A percentile compares a stretch with the other conserved stretches of the same genome.
phyloP scores from a whole-genome alignment of 1,140 invertebrate genomes.

The Drosophila micromelanica region DNA sequence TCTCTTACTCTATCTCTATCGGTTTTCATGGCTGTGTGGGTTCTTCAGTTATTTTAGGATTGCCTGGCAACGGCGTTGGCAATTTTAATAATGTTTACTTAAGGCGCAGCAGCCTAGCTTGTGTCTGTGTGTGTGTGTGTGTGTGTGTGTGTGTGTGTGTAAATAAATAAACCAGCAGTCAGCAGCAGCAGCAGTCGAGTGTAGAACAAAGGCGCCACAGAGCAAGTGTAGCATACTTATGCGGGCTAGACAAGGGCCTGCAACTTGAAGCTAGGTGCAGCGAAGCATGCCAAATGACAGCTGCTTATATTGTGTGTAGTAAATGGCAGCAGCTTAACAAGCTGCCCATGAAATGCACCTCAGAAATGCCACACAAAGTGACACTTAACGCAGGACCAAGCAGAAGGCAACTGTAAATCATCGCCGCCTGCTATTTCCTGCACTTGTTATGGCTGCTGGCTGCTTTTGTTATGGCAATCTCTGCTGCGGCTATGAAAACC shows the following conservation, averaged over 20 bases:
- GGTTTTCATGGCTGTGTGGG: conserved; percentile 20
- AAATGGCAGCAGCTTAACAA: conserved; percentile 63
- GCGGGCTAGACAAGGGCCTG: conserved; percentile 30
- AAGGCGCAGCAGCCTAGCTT: conserved; percentile 63
- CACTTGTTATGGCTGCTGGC: background rate
- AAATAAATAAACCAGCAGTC: conserved; percentile 49
- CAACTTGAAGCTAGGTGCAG: conserved; percentile 53
- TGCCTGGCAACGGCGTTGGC: conserved; percentile 70
- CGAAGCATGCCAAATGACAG: conserved; percentile 64
- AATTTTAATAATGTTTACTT: conserved; percentile 83
- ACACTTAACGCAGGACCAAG: conserved; percentile 40
- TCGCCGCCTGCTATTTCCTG: background rate
- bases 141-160: conserved; percentile 30
- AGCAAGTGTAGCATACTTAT: conserved; percentile 51
- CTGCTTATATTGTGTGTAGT: conserved; percentile 38
- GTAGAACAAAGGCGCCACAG: conserved; percentile 27
- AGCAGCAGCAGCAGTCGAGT: conserved; percentile 36
- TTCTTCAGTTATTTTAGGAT: conserved; percentile 76
- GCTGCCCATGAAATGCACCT: conserved; percentile 54
- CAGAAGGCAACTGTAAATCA: conserved; percentile 24
- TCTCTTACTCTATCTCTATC: background rate
- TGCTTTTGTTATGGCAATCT: conserved; percentile 12
- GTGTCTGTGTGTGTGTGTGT: conserved; percentile 16
- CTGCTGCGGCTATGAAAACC: conserved; percentile 33
- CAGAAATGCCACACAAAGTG: conserved; percentile 44